Evolutionary conservation across 1,140 invertebrate genomes (phyloP).

Genomic region (Rhopalosiphum padi): DNA sequence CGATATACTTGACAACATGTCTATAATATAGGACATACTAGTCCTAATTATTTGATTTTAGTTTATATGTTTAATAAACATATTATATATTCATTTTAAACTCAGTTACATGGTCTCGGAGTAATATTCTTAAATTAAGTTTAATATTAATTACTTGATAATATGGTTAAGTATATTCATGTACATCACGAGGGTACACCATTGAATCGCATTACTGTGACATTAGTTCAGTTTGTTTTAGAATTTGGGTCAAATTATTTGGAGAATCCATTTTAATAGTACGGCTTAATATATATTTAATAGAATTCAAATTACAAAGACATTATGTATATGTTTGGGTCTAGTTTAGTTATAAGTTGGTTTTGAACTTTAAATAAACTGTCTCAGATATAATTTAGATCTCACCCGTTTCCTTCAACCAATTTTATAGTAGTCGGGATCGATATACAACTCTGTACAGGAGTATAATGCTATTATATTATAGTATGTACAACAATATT

Average conservation of each 20-base stretch:
- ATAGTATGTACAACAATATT: slow-evolving; percentile 9
- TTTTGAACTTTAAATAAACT: background rate
- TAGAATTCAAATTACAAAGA: background rate
- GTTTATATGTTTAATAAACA: background rate
- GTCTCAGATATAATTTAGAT: background rate
- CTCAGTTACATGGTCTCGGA: background rate
- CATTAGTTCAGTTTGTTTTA: background rate
- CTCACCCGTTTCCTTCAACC: no score
- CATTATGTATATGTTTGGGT: background rate
- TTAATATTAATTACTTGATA: background rate
- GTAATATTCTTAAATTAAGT: background rate
- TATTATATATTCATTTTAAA: background rate
- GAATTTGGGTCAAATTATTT: background rate
- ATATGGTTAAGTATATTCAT: background rate
- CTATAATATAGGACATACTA: background rate
- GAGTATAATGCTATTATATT: background rate
- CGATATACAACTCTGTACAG: background rate
- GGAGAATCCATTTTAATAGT: background rate
- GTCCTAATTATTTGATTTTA: background rate
- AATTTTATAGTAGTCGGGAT: background rate
- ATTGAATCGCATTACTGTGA: background rate
- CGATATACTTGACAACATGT: no score
- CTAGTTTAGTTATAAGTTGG: background rate
- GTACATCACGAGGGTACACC: background rate
- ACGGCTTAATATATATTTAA: background rate